Percentiles rank a stretch among this genome's conserved stretches.
Conservation (phyloP, 64 coral and sea anemone genomes). For the Pachyseris speciosa region DNA sequence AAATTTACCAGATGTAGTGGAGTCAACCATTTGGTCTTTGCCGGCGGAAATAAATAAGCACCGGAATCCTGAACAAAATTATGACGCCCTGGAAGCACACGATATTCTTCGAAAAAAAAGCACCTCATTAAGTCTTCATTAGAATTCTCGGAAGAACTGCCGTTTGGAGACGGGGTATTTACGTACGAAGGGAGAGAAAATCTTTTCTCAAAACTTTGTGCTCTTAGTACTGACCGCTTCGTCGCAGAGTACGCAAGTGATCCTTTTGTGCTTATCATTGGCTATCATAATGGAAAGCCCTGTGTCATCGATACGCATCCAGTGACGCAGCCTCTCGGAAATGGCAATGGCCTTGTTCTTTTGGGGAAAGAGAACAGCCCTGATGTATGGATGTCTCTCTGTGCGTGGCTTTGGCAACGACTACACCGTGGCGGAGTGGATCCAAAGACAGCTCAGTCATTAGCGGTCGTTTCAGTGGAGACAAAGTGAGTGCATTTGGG, state of each 20-base stretch:
- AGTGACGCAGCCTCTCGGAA: constrained; percentile 10
- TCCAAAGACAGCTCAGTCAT: constrained; percentile 29
- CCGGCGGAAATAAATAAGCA: background rate
- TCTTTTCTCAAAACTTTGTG: too few relatives aligned
- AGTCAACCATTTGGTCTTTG: background rate
- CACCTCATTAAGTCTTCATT: constrained; percentile 7
- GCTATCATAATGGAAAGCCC: constrained; percentile 22
- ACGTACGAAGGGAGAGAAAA: too few relatives aligned
- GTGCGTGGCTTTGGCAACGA: constrained; percentile 39
- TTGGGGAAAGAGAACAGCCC: constrained; percentile 16
- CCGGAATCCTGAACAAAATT: background rate
- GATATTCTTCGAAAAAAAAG: constrained; percentile 28
- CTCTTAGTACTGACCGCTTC: constrained; percentile 8
- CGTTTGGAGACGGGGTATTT: constrained; percentile 45
- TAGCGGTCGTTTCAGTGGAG: background rate
- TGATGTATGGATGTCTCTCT: constrained; percentile 36
- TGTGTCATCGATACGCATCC: constrained; percentile 49
- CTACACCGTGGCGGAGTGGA: constrained; percentile 22
- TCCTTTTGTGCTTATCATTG: constrained; percentile 24
- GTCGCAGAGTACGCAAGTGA: constrained; percentile 27
- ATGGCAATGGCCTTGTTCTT: constrained; percentile 13
- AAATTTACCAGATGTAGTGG: background rate
- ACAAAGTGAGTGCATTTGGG: background rate
- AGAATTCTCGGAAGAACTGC: constrained; percentile 63
- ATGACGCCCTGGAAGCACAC: constrained; percentile 60